Conservation (phyloP, 2,888 invertebrate genomes). For the Acanthosepion esculentum region DNA sequence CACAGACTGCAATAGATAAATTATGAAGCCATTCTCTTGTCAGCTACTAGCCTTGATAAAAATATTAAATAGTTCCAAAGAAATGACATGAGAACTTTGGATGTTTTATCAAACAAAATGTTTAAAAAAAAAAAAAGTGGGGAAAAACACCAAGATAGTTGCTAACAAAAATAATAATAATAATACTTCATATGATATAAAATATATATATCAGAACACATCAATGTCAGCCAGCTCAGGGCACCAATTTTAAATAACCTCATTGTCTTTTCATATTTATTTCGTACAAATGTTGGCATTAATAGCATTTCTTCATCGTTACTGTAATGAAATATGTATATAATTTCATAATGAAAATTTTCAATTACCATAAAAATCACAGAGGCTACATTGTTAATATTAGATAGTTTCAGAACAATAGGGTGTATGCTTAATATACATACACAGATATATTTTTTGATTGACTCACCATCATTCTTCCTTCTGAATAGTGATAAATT, state of each 20-base stretch:
- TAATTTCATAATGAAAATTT: neutral
- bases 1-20: too few relatives aligned
- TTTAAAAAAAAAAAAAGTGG: too few relatives aligned
- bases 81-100: too few relatives aligned
- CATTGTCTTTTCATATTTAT: neutral
- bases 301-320: neutral
- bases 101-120: too few relatives aligned
- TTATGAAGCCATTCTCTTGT: too few relatives aligned
- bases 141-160: too few relatives aligned
- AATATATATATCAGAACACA: too few relatives aligned
- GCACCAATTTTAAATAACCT: neutral
- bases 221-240: neutral
- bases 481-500: neutral
- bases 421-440: neutral
- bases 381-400: neutral
- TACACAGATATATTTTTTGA: neutral
- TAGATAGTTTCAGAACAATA: too few relatives aligned
- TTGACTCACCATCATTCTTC: neutral
- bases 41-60: too few relatives aligned
- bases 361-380: conserved; percentile 8
- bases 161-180: too few relatives aligned
- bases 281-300: neutral
- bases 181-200: too few relatives aligned
- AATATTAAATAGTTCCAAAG: too few relatives aligned
- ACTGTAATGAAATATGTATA: neutral